These are phyloP conservation scores for Luperina nickerlii DNA, from an alignment of 2,888 invertebrate species.

Conservation along the genomic window DNA sequence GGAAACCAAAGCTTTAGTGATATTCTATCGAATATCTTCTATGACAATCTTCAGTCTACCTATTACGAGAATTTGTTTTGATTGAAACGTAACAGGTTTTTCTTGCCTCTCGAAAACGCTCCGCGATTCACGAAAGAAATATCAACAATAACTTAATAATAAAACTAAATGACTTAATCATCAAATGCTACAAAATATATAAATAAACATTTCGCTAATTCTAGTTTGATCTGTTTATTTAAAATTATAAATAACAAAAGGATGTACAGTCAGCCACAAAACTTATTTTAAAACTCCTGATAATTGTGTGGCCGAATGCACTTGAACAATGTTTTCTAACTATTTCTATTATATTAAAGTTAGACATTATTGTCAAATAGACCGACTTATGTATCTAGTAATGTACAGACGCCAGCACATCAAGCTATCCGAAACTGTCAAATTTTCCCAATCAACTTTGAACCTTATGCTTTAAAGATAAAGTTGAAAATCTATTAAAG, in stretches of 20 bases:
- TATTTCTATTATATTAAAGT: constrained; percentile 38
- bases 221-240: constrained; percentile 60
- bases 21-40: neutral
- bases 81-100: neutral
- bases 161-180: constrained; percentile 34
- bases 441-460: too few species aligned
- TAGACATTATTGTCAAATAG: constrained; percentile 45
- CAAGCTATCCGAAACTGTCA: too few species aligned
- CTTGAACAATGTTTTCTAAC: constrained; percentile 29
- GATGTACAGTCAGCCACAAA: constrained; percentile 20
- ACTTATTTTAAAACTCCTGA: neutral
- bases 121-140: constrained; percentile 45
- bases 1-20: neutral
- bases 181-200: constrained; percentile 64
- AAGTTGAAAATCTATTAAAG: too few species aligned
- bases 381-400: constrained; percentile 42
- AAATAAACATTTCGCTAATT: constrained; percentile 59
- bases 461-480: too few species aligned
- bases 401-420: constrained; percentile 26
- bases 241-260: constrained; percentile 40
- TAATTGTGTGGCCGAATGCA: constrained; percentile 19
- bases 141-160: constrained; percentile 60
- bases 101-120: constrained; percentile 9
- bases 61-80: neutral
- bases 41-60: neutral